Evolutionary conservation across 2,113 vertebrate species (phyloP).

Genomic region (Protobothrops mucrosquamatus): DNA sequence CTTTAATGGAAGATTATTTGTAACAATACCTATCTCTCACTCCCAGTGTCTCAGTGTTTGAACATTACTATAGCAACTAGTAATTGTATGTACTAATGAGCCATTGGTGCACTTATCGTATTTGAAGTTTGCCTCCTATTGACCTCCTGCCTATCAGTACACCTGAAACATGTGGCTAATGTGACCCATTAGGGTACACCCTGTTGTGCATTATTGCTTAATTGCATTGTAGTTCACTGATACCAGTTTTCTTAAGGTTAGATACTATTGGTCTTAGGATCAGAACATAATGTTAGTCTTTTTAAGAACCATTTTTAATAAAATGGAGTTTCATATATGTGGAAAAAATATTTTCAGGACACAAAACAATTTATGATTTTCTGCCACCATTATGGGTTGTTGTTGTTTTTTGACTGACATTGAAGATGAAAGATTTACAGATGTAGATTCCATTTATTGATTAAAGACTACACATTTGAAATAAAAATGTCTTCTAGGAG

Average conservation of each 20-base stretch:
- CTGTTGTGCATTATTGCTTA: neutral
- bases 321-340: constrained; percentile 50
- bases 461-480: constrained; percentile 99
- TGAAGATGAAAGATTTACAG: constrained; percentile 86
- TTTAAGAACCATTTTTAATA: constrained; percentile 49
- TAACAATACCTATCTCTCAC: neutral
- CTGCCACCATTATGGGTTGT: constrained; percentile 28
- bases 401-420: constrained; percentile 68
- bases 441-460: constrained; percentile 93
- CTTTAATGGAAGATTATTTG: neutral
- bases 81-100: neutral
- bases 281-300: constrained; percentile 38
- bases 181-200: constrained; percentile 32
- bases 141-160: constrained; percentile 17
- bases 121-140: constrained; percentile 22
- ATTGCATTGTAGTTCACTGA: constrained; percentile 22
- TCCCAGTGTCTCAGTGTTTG: neutral
- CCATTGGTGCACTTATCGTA: neutral
- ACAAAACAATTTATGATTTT: constrained; percentile 67
- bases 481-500: constrained; percentile 90
- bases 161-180: constrained; percentile 24
- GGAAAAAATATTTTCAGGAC: constrained; percentile 51
- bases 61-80: constrained; percentile 16
- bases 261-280: constrained; percentile 34
- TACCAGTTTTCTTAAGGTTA: constrained; percentile 42